phyloP scores from a whole-genome alignment of 2,888 invertebrate genomes.

The Onthophagus sagittarius region DNA sequence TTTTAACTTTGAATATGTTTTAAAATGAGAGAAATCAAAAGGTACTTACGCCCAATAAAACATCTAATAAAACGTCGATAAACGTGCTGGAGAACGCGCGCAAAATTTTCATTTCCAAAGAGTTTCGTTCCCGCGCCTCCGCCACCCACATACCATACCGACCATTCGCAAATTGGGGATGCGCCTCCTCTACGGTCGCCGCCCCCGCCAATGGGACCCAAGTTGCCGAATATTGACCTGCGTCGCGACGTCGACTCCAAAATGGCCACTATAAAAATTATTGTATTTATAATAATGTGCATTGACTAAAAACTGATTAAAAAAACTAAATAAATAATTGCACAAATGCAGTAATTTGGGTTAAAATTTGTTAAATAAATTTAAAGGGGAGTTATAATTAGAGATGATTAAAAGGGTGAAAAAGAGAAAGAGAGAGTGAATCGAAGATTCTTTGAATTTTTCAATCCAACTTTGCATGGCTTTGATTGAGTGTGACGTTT shows the following conservation, averaged over 20 bases:
- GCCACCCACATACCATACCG: neutral
- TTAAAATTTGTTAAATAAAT: too few relatives aligned
- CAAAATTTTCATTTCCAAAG: neutral
- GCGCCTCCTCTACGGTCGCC: neutral
- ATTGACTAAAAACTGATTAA: too few relatives aligned
- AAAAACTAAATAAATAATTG: neutral
- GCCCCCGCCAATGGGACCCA: neutral
- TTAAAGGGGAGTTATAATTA: neutral
- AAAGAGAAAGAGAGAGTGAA: neutral
- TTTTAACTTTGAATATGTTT: neutral
- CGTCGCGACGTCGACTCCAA: neutral
- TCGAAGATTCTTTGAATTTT: neutral
- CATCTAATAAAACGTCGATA: neutral
- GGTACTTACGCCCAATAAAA: neutral
- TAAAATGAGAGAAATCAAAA: neutral
- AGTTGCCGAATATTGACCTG: neutral
- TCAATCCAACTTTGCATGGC: slow-evolving; percentile 22
- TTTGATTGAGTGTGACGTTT: slow-evolving; percentile 40
- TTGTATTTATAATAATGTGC: neutral
- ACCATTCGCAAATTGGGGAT: neutral
- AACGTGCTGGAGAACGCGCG: neutral
- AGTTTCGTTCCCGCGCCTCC: neutral
- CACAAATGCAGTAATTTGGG: neutral
- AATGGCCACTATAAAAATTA: neutral
- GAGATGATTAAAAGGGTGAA: neutral